Base-by-base conservation (phyloP, 1,140 invertebrate species). In the Heliconius nattereri region DNA sequence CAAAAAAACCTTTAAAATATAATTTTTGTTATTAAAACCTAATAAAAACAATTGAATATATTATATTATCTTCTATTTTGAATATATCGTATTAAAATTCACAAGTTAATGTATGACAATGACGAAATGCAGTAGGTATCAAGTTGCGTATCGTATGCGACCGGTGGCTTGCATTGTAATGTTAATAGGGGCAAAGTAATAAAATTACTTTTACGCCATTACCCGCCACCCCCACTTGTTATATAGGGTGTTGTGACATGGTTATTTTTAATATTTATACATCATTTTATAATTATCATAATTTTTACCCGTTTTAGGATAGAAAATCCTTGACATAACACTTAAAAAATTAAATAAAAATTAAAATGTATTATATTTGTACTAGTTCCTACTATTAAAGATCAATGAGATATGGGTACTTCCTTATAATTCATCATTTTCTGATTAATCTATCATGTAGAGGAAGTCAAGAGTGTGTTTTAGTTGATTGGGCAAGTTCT, bases 181-280 rank as follows among this genome's bases (percentile, higher is more conserved):
- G 92, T 87, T 93, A 92, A 94, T 94, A 87, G 92, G 92, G 91
- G 91, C 90, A 92, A 91, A 91, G 92, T 94, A 94, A 94, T 94
- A 94, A 94, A 94, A 94, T 94, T 94, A 94, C 92, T 94, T 85
- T 92, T 93, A 93, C 86, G 87, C 92, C 92, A 94, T 94, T 94
- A 94, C 92, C 85, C 90, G 87, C 78, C 86, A 87, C 91, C 89
- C 89, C 86, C 89, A 79, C 75, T 75, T 83, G 83, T 78, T 85
- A 66, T 29, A 66, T 11, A 66, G 60, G 11, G 5, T 66, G 60
- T 66, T 66, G 1, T 8, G 11, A 6, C 3, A 26, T 26, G 9
- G 23, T 6, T 66, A 66, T 66, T 66, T 29, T 60, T 11, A 23
- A 26, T 26, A 26, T 8, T 60, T 23, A 20, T 57, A 57, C 0